Percentiles rank a stretch among this genome's conserved stretches.
Conservation (phyloP, 2,888 invertebrate species). For the Tipula confusa region DNA sequence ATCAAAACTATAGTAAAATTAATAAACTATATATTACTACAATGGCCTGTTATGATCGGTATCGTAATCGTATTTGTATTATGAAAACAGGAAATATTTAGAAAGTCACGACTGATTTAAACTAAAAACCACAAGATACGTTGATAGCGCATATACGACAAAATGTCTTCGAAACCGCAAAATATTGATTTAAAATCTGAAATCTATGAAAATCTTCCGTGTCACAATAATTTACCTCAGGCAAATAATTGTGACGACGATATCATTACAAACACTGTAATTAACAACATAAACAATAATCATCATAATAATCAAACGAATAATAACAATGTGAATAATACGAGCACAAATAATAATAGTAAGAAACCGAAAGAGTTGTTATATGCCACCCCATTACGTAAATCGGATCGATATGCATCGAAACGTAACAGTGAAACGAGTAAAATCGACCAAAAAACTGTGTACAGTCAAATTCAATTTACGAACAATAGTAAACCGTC, state of each 20-base stretch:
- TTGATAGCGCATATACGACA: neutral
- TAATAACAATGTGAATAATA: neutral
- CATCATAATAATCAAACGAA: neutral
- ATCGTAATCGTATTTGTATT: neutral
- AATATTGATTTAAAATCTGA: conserved; percentile 38
- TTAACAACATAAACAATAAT: neutral
- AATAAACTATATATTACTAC: neutral
- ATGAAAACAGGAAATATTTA: neutral
- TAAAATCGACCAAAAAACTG: conserved; percentile 34
- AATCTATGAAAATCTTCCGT: conserved; percentile 49
- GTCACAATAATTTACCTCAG: conserved; percentile 39
- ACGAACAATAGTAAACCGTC: neutral
- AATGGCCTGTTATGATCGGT: neutral
- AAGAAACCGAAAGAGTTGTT: conserved; percentile 44
- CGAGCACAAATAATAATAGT: neutral
- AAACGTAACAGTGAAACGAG: conserved; percentile 43
- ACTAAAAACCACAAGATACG: neutral
- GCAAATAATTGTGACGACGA: neutral
- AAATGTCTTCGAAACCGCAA: neutral
- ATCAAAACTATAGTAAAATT: neutral
- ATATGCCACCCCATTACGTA: conserved; percentile 49
- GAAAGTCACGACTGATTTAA: neutral
- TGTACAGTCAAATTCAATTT: conserved; percentile 21
- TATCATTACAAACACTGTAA: neutral
- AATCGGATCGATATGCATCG: conserved; percentile 47